Evolutionary conservation across 1,140 invertebrate species (phyloP), one percentile per base, ranked within the genome.

Genomic region (Drosophila paulistorum): DNA sequence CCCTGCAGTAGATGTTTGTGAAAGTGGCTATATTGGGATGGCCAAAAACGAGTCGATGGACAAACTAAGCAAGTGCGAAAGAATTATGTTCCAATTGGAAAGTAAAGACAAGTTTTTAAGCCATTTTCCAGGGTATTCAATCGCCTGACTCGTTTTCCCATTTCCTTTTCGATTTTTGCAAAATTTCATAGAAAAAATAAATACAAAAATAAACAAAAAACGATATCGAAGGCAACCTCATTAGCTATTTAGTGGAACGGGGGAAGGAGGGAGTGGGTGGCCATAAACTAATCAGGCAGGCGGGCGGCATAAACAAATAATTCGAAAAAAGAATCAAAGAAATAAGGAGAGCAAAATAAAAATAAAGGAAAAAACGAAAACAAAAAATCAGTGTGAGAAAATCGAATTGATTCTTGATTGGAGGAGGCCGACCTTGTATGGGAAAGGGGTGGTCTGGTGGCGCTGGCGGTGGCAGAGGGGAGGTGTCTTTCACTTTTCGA

Each of bases 241-340:
- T 86, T 86, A 82, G 62, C 41, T 61, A 57, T 20, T 62, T 62
- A 41, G 14, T 42, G n/a, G 60, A 51, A 51, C 35, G 23, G 26
- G 6, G n/a, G 35, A 2, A 23, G 20, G 39, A 42, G 60, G 54
- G 7, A 13, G n/a, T 1, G 4, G 26, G 10, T 11, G 10, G 68
- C 74, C 75, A 82, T 86, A 76, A 86, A 87, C 69, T 72, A 86
- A 79, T 86, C 83, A 74, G 83, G 79, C 71, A 48, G 20, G 45
- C 45, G 45, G 45, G 82, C 83, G 71, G 75, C 75, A 79, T 87
- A 89, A 89, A 89, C 84, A 87, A 87, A 87, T 87, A 82, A 68
- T 77, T 67, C 72, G 51, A 57, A 30, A 51, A 51, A 51, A 17
- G 7, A 48, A 48, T 20, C 5, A 48, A 17, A 48, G 14, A 9